Percentiles rank a stretch among this genome's conserved stretches.
These are phyloP conservation scores for Erebia aethiops DNA, from an alignment of 2,888 invertebrate genomes.

Conservation along the genomic window DNA sequence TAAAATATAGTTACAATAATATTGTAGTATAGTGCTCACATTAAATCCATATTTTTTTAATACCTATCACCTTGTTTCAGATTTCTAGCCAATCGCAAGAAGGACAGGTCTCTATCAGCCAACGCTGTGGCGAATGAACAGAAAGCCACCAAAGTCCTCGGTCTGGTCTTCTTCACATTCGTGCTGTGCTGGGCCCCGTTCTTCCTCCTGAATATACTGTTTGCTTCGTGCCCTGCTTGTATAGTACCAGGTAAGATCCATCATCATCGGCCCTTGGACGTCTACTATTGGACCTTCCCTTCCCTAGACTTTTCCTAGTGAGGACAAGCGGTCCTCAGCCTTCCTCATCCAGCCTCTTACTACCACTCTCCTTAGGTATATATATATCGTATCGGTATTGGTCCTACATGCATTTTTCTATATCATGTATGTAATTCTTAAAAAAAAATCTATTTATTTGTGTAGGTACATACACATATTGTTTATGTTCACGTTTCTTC, in stretches of 20 bases:
- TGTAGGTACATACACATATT: too few species aligned
- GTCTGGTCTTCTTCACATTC: slow-evolving; percentile 95
- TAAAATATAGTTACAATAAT: too few species aligned
- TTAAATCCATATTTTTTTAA: neutral
- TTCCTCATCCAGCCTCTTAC: too few species aligned
- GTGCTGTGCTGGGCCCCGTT: slow-evolving; percentile 97
- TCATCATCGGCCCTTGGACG: neutral
- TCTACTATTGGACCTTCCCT: neutral
- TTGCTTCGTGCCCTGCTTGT: slow-evolving; percentile 92
- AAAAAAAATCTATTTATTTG: too few species aligned
- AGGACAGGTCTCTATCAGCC: slow-evolving; percentile 87
- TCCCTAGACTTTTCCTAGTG: too few species aligned
- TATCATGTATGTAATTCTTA: too few species aligned
- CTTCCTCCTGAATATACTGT: slow-evolving; percentile 93
- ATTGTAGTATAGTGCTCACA: too few species aligned
- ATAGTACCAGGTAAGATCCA: slow-evolving; percentile 83
- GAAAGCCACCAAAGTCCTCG: slow-evolving; percentile 96
- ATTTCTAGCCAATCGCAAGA: slow-evolving; percentile 87
- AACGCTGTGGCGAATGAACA: slow-evolving; percentile 95
- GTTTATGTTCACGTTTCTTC: too few species aligned
- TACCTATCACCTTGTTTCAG: slow-evolving; percentile 24
- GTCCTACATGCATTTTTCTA: too few species aligned
- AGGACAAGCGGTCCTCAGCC: too few species aligned
- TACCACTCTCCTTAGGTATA: too few species aligned
- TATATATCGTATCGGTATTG: too few species aligned